These are phyloP conservation scores for Lordiphosa stackelbergi DNA, from an alignment of 1,140 invertebrate genomes.

Conservation along the genomic window DNA sequence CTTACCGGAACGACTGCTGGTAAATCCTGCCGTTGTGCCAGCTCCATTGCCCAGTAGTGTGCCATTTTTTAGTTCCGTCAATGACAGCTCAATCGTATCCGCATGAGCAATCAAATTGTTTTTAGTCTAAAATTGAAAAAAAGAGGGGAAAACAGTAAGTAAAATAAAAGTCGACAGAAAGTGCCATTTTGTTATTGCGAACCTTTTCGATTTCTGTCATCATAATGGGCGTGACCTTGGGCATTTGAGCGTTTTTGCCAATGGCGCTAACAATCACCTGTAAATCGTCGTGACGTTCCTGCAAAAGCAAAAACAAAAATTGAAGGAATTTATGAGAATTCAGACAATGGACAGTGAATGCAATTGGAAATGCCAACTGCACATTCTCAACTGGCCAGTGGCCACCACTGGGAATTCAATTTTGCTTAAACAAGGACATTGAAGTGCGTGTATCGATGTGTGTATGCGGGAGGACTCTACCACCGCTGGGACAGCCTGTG, in stretches of 20 bases:
- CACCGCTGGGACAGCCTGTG: slow-evolving; percentile 58
- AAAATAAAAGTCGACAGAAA: slow-evolving; percentile 2
- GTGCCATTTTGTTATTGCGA: neutral
- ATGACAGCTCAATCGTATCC: slow-evolving; percentile 68
- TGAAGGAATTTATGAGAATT: neutral
- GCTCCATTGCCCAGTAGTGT: slow-evolving; percentile 50
- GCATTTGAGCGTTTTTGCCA: slow-evolving; percentile 69
- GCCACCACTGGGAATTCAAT: slow-evolving; percentile 49
- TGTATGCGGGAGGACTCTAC: slow-evolving; percentile 9
- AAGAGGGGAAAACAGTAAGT: slow-evolving; percentile 7
- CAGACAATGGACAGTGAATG: slow-evolving; percentile 21
- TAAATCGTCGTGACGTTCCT: slow-evolving; percentile 76
- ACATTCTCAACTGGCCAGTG: slow-evolving; percentile 37
- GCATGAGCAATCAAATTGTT: slow-evolving; percentile 74
- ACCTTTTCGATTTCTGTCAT: slow-evolving; percentile 77
- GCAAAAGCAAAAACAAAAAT: slow-evolving; percentile 15
- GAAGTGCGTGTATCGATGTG: neutral
- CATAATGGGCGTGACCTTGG: slow-evolving; percentile 70
- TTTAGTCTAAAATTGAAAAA: slow-evolving; percentile 58
- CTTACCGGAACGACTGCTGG: slow-evolving; percentile 57
- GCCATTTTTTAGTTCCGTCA: slow-evolving; percentile 65
- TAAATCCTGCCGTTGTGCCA: slow-evolving; percentile 12
- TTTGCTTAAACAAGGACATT: slow-evolving; percentile 8
- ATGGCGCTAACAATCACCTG: slow-evolving; percentile 74
- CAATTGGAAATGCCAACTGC: slow-evolving; percentile 31